Evolutionary conservation across 2,888 invertebrate genomes (phyloP).

Genomic region (Syrista parreyssii): DNA sequence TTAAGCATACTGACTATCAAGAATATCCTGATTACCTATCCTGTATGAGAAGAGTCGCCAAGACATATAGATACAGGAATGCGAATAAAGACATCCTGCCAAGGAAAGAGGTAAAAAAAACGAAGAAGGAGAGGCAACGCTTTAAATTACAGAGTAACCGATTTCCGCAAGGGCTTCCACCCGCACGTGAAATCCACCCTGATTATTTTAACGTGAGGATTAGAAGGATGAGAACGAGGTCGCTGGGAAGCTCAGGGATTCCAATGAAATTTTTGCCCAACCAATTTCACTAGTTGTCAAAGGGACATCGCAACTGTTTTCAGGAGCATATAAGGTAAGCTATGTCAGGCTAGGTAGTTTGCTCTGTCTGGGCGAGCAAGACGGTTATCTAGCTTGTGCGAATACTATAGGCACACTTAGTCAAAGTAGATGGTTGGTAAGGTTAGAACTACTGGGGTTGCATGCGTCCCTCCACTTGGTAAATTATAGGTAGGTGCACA

Average conservation of each 20-base stretch:
- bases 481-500: constrained; percentile 42
- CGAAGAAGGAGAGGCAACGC: background rate
- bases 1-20: background rate
- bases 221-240: background rate
- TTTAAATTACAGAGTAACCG: background rate
- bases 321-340: background rate
- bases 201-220: background rate
- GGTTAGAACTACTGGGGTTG: background rate
- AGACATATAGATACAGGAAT: background rate
- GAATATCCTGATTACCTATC: background rate
- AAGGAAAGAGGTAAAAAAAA: background rate
- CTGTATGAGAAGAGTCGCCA: background rate
- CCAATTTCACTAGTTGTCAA: background rate
- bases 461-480: constrained; percentile 17
- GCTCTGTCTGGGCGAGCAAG: background rate
- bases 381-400: background rate
- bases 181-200: background rate
- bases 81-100: background rate
- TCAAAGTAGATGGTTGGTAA: background rate
- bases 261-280: background rate
- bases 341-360: background rate
- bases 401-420: background rate
- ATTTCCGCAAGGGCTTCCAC: background rate
- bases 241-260: background rate
- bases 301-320: background rate